These are phyloP conservation scores for Xiphophorus hellerii DNA, from an alignment of 2,113 vertebrate genomes.

Conservation along the genomic window DNA sequence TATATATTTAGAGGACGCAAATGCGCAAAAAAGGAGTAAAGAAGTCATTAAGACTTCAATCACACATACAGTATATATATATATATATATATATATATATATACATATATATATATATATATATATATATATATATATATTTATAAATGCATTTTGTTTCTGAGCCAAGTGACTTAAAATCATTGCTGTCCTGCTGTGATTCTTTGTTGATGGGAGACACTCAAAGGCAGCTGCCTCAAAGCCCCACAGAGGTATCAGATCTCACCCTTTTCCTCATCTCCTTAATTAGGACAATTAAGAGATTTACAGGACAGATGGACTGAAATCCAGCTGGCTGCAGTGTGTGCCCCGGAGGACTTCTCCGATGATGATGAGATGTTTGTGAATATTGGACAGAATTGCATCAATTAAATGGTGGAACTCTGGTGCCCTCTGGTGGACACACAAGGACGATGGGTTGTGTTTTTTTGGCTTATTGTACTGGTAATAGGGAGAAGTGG, in stretches of 20 bases:
- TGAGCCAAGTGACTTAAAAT: conserved; percentile 37
- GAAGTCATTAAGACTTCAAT: conserved; percentile 12
- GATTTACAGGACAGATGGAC: conserved; percentile 80
- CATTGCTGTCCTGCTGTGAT: conserved; percentile 37
- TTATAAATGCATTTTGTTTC: not conserved
- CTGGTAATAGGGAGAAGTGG: not conserved
- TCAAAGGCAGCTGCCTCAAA: conserved; percentile 66
- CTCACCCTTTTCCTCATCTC: conserved; percentile 65
- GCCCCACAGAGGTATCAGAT: conserved; percentile 65
- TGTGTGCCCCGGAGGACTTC: conserved; percentile 46
- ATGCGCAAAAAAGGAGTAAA: conserved; percentile 31
- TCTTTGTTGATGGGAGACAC: conserved; percentile 51
- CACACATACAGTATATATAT: not conserved
- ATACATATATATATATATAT: no score
- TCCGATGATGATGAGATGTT: conserved; percentile 11
- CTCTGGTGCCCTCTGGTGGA: conserved; percentile 62
- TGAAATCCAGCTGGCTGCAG: conserved; percentile 70
- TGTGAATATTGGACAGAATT: not conserved
- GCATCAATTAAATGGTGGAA: conserved; percentile 7
- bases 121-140: no score
- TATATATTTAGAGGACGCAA: not conserved
- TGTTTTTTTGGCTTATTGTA: not conserved
- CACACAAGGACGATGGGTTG: not conserved
- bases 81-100: no score
- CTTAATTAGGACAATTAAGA: conserved; percentile 78